Conservation (phyloP, 2,113 vertebrate species). For the Megalops atlanticus region DNA sequence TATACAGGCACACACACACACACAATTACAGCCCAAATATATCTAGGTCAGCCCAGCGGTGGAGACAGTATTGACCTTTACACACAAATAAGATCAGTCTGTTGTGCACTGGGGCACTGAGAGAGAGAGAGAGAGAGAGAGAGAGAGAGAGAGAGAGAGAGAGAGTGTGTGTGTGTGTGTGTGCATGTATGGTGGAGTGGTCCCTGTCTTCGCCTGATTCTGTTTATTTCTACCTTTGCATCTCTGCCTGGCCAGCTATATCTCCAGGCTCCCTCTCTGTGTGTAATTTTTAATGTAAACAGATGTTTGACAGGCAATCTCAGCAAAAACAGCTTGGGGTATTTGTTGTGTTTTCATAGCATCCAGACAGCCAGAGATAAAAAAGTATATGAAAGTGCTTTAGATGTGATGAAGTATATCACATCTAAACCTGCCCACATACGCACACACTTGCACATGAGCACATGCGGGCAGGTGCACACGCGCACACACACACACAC, state of each 20-base stretch:
- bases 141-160: too few relatives aligned
- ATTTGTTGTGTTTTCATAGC: background rate
- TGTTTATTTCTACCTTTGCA: constrained; percentile 10
- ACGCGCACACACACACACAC: background rate
- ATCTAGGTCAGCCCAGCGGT: background rate
- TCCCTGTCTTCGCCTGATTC: background rate
- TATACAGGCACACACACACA: background rate
- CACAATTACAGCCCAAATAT: background rate
- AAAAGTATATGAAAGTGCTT: background rate
- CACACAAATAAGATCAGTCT: constrained; percentile 22
- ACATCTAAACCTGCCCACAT: background rate
- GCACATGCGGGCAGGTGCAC: background rate
- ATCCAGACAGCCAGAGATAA: background rate
- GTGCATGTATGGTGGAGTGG: background rate
- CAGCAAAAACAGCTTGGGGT: constrained; percentile 1
- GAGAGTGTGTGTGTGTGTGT: constrained; percentile 5
- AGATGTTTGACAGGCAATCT: background rate
- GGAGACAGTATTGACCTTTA: background rate
- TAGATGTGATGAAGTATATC: background rate
- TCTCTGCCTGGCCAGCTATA: background rate
- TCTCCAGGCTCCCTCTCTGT: background rate
- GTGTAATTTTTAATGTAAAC: background rate
- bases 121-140: too few relatives aligned
- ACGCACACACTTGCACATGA: background rate
- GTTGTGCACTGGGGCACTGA: too few relatives aligned